Percentiles rank a stretch among this genome's conserved stretches.
phyloP scores from a whole-genome alignment of 2,113 vertebrate species.

The Oreotragus oreotragus region DNA sequence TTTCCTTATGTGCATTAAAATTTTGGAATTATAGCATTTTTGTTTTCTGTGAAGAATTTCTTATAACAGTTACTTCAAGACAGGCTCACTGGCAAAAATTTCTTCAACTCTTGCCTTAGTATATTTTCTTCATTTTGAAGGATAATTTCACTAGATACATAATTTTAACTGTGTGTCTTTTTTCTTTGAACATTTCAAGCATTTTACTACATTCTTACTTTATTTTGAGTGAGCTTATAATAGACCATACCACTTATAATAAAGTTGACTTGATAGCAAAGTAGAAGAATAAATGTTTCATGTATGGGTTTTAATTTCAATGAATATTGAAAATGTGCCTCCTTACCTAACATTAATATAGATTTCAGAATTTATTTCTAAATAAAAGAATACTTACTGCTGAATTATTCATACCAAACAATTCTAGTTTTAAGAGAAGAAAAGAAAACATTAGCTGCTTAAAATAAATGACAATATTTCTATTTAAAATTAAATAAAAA shows the following conservation, averaged over 20 bases:
- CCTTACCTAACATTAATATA: not conserved
- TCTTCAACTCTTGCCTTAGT: not conserved
- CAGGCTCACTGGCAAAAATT: not conserved
- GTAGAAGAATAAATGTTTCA: not conserved
- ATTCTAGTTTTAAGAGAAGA: not conserved
- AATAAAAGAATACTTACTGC: not conserved
- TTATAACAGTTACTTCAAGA: not conserved
- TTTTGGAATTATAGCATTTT: not conserved
- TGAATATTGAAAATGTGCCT: not conserved
- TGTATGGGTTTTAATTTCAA: not conserved
- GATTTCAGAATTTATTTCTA: not conserved
- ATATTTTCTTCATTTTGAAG: not conserved
- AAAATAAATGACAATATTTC: slow-evolving; percentile 29
- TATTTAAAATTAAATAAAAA: slow-evolving; percentile 41
- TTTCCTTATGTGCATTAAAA: not conserved
- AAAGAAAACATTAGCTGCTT: not conserved
- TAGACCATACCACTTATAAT: not conserved
- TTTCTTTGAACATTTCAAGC: not conserved
- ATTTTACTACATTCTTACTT: not conserved
- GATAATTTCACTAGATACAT: not conserved
- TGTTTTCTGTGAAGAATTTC: not conserved
- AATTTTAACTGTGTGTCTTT: not conserved
- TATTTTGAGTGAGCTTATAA: not conserved
- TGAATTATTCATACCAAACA: not conserved
- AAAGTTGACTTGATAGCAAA: not conserved